Base-by-base conservation (phyloP, 2,797 vertebrate species). In the Enteromius mattozi region DNA sequence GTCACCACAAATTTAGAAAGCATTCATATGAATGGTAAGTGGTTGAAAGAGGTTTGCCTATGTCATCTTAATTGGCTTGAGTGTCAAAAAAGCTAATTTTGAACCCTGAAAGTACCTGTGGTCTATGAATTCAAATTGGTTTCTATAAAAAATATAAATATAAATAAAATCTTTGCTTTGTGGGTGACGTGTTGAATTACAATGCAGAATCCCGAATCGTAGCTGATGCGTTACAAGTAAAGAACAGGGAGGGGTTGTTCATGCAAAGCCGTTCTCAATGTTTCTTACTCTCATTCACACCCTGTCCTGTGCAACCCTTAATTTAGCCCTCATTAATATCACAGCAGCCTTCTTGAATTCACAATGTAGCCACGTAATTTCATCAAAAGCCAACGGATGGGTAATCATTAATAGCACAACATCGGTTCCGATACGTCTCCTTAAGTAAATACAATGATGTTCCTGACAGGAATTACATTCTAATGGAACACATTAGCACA, bases 281-380 rank as follows among this genome's bases (percentile, higher is more conserved):
- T 49, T 47, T 84, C 27, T 82, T 56, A 17, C 80, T 71, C 65
- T 69, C 76, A 37, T 78, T 78, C 37, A 51, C 76, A 70, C 70
- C 35, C 37, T 17, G 51, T 27, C 45, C 54, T 42, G 30, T 13
- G 30, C 24, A 27, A 86, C 54, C 35, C 63, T 82, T 63, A 84
- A 79, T 86, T 85, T 77, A 86, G 77, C 78, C 54, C 75, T 80
- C 71, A 84, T 86, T 82, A 86, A 70, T 70, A 40, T 81, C 86
- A 75, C 47, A 68, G 30, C 71, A 74, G 68, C 42, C 51, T 59
- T 8, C 16, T 54, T 85, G 77, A 69, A 78, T 78, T 80, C 59
- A 45, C 66, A 79, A 45, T 65, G 33, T 40, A 54, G 56, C 40
- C 35, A 59, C 72, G 30, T 76, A 65, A 69, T 85, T 72, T 76